A percentile compares a stretch with the other conserved stretches of the same genome.
Evolutionary conservation across 2,797 vertebrate genomes (phyloP).

Genomic region (Lophius americanus): DNA sequence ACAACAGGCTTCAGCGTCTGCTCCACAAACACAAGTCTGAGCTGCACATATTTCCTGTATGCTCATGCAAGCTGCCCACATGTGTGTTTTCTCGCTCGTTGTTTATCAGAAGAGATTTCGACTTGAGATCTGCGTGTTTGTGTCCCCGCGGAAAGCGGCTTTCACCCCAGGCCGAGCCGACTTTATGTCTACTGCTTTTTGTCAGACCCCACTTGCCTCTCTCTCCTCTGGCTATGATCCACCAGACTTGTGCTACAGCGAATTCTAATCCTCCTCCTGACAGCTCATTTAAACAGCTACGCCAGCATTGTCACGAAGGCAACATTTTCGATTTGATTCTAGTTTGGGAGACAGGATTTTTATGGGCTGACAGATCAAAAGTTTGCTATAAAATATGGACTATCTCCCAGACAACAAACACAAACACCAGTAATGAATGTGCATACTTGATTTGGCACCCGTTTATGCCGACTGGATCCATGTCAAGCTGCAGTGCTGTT

Average conservation of each 20-base stretch:
- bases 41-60: conserved; percentile 56
- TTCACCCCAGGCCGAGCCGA: conserved; percentile 43
- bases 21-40: conserved; percentile 58
- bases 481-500: conserved; percentile 18
- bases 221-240: conserved; percentile 58
- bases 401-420: conserved; percentile 14
- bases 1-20: conserved; percentile 56
- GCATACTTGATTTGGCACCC: conserved; percentile 21
- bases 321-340: conserved; percentile 17
- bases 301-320: conserved; percentile 15
- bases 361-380: conserved; percentile 15
- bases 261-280: conserved; percentile 49
- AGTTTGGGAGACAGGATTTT: conserved; percentile 20
- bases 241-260: conserved; percentile 41
- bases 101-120: conserved; percentile 43
- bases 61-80: conserved; percentile 39
- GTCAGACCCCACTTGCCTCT: conserved; percentile 57
- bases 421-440: conserved; percentile 7
- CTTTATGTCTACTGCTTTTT: conserved; percentile 61
- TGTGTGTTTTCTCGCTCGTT: conserved; percentile 39
- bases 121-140: conserved; percentile 33
- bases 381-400: conserved; percentile 18
- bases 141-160: conserved; percentile 47
- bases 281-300: conserved; percentile 41
- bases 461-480: conserved; percentile 8